Evolutionary conservation across 2,113 vertebrate species (phyloP), one percentile per base, ranked within the genome.

Genomic region (Scopus umbretta): DNA sequence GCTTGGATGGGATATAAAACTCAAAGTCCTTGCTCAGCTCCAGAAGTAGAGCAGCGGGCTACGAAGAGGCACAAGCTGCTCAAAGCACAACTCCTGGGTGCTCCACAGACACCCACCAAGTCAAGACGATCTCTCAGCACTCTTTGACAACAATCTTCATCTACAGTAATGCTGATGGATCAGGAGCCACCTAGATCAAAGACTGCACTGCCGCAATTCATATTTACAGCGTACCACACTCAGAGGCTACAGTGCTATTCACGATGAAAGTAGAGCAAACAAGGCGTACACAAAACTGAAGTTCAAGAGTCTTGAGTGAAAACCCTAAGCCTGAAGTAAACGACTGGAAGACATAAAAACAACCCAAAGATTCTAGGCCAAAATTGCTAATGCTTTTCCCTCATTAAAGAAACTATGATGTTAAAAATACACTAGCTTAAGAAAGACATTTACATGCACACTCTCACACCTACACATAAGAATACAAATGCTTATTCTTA

Each of bases 371-470:
- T n/a, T 72, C 61, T 80, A 47, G 23, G 40, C 16, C 27, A 65
- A 76, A 75, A 78, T 0, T 45, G 13, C 3, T 32, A 63, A 50
- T 0, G 1, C 5, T 87, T 86, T 71, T 76, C 59, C 6, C 0
- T 16, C 58, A 66, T 27, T 61, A 73, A 84, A 78, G 14, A 38
- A 67, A 72, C 11, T 14, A 15, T 11, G 10, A 29, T 7, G 11
- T n/a, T n/a, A 68, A 40, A 93, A 85, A 86, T 29, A 65, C 5
- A 36, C 2, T 13, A 47, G 5, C 47, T 70, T 55, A 32, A 78
- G 10, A 18, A 85, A 61, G 22, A 23, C n/a, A 29, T 4, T 53
- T 56, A 66, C 30, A 50, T 34, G 14, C 15, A 25, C 2, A 9
- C 36, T 13, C 11, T 63, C 40, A 36, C 10, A 32, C 9, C 6